Evolutionary conservation across 2,797 vertebrate genomes (phyloP), one percentile per base, ranked within the genome.

Genomic region (Scolopax bukidnonensis): DNA sequence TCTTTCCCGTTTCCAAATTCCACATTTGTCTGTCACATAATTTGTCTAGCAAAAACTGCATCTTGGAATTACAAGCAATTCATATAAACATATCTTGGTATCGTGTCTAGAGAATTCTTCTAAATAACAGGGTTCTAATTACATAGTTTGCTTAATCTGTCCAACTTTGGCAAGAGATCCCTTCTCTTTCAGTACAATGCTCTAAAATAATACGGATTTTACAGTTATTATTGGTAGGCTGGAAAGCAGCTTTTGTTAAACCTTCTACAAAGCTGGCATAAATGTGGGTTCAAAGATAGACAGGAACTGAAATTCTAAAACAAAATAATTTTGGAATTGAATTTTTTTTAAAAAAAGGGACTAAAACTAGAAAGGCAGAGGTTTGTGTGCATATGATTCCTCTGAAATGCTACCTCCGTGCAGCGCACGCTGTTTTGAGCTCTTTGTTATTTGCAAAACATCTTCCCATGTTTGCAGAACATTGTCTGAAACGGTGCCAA

Each of bases 381-480:
- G 19, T 19, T 75, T 56, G 40, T 56, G 9, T 24, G 33, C 4
- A 6, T 25, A 14, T 6, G 0, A 21, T 78, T 81, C 45, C 25
- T 69, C 54, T 63, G 27, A 59, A 70, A 13, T 0, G 6, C 43
- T 36, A 56, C 65, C 32, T 71, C 45, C 0, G 0, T 9, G 48
- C 43, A n/a, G 7, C 40, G 32, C 14, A 3, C 9, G 10, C 18
- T 40, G 18, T 32, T 57, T 33, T 9, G 24, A 78, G 33, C 40
- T 47, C 8, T 40, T 82, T 33, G 3, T 76, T 92, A n/a, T 69
- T 76, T 70, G 81, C 36, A 69, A 54, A 94, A 81, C 32, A 20
- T 48, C 53, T 68, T 56, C 61, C 57, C 78, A 2, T 33, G 13
- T 54, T 94, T 93, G 67, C 47, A 86, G 61, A 88, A 64, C 0